Evolutionary conservation across 1,140 invertebrate genomes (phyloP).

Genomic region (Drosophila insularis): DNA sequence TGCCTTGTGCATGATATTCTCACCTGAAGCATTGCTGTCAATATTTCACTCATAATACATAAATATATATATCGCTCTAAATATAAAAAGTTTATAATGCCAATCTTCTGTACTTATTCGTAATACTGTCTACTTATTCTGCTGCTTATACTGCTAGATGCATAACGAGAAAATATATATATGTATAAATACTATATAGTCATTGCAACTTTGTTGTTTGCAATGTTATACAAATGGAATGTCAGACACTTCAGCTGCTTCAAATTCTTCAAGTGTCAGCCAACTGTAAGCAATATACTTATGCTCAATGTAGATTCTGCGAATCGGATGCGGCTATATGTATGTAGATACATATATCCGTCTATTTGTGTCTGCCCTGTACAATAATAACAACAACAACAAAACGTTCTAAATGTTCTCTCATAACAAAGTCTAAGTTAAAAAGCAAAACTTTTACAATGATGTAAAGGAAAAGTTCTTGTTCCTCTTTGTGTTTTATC

Average conservation of each 20-base stretch:
- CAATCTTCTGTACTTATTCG: background rate
- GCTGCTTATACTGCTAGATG: background rate
- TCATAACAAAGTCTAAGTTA: background rate
- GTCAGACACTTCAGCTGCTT: background rate
- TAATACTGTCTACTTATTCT: background rate
- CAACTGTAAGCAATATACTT: background rate
- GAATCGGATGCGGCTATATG: background rate
- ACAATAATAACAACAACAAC: background rate
- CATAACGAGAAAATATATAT: background rate
- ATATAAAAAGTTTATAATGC: background rate
- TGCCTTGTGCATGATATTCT: too few relatives aligned
- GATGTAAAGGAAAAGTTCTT: conserved; percentile 2
- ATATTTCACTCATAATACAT: too few relatives aligned
- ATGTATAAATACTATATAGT: background rate
- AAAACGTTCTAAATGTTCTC: conserved; percentile 4
- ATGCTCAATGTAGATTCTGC: background rate
- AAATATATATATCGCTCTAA: background rate
- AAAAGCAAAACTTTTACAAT: background rate
- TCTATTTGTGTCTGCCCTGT: background rate
- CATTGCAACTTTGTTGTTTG: background rate
- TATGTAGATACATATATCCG: background rate
- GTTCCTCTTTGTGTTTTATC: background rate
- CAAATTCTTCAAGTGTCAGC: background rate
- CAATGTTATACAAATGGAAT: background rate
- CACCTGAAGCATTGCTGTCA: background rate